Percentiles rank a stretch among this genome's conserved stretches.
These are phyloP conservation scores for Drosophila kohkoa DNA, from an alignment of 1,140 invertebrate genomes.

Conservation along the genomic window DNA sequence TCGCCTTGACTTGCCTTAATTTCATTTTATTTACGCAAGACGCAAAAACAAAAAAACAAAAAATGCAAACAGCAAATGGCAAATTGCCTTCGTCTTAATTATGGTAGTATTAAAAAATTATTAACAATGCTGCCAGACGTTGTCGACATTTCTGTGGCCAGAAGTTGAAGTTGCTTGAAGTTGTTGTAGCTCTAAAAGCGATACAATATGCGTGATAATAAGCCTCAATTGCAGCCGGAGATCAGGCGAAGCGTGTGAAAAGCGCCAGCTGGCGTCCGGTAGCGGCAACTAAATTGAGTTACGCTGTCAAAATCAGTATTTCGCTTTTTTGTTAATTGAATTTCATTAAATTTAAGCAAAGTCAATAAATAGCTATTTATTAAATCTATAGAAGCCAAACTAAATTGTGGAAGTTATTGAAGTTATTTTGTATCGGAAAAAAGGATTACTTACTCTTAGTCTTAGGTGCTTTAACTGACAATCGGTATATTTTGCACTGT, in stretches of 20 bases:
- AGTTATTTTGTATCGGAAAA: too few species aligned
- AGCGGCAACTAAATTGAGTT: background rate
- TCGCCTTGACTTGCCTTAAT: constrained; percentile 61
- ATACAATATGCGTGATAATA: constrained; percentile 27
- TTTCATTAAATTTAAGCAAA: background rate
- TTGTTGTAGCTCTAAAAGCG: constrained; percentile 13
- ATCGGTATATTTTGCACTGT: too few species aligned
- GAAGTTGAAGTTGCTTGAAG: background rate
- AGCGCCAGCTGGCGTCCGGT: constrained; percentile 19
- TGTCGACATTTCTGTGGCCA: constrained; percentile 20
- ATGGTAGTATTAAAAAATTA: constrained; percentile 77
- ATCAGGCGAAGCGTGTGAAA: constrained; percentile 9
- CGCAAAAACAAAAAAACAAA: background rate
- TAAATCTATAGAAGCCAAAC: background rate
- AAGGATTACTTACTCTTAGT: too few species aligned
- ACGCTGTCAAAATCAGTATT: background rate
- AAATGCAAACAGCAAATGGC: constrained; percentile 52
- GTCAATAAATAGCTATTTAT: background rate
- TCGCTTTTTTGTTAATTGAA: background rate
- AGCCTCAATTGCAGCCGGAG: constrained; percentile 9
- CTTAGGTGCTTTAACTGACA: too few species aligned
- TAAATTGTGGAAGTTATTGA: too few species aligned
- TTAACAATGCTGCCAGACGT: constrained; percentile 65
- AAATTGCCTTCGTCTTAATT: constrained; percentile 80
- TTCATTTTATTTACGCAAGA: constrained; percentile 72